Evolutionary conservation across 2,888 invertebrate genomes (phyloP).

Genomic region (Acleris emargana): DNA sequence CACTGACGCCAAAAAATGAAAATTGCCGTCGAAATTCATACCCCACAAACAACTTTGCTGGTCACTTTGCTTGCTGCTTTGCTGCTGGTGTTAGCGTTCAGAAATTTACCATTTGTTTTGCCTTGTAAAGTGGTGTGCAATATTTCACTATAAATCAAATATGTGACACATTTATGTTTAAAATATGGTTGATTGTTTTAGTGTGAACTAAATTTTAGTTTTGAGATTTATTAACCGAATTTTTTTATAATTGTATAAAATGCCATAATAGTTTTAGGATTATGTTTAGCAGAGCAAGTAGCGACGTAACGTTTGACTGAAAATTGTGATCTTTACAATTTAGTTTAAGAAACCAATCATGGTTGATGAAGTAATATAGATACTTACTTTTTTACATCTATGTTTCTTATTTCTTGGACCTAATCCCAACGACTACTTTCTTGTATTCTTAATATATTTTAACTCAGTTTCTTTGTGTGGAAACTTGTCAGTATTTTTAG

Average conservation of each 20-base stretch:
- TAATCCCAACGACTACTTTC: constrained; percentile 19
- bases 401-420: constrained; percentile 36
- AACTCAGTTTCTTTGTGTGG: constrained; percentile 13
- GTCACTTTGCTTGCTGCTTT: too few relatives aligned
- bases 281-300: background rate
- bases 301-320: constrained; percentile 46
- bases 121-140: too few relatives aligned
- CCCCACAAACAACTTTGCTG: too few relatives aligned
- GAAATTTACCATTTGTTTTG: too few relatives aligned
- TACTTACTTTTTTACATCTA: constrained; percentile 33
- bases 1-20: too few relatives aligned
- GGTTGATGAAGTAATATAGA: constrained; percentile 25
- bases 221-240: background rate
- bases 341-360: constrained; percentile 23
- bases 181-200: background rate
- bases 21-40: too few relatives aligned
- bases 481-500: constrained; percentile 6
- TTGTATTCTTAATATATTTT: constrained; percentile 5
- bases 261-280: constrained; percentile 1
- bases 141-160: too few relatives aligned
- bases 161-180: too few relatives aligned
- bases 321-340: constrained; percentile 59
- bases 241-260: constrained; percentile 3
- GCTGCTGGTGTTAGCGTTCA: too few relatives aligned
- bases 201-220: constrained; percentile 1